Evolutionary conservation across 2,888 invertebrate species (phyloP).

Genomic region (Aspidiotus destructor): DNA sequence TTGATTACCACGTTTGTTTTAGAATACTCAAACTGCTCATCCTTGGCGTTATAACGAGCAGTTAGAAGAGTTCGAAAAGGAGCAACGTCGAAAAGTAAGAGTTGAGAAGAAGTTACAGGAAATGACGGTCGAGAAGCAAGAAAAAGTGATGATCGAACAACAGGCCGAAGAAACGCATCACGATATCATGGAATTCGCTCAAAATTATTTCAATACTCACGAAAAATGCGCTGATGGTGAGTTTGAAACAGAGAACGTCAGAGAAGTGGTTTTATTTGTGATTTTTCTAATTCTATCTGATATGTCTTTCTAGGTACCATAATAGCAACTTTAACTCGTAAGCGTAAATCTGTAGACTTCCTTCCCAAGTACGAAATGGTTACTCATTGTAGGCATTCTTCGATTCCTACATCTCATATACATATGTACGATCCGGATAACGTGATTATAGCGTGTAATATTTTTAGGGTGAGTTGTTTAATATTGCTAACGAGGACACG

Average conservation of each 20-base stretch:
- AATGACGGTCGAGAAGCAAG: constrained; percentile 52
- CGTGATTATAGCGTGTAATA: constrained; percentile 74
- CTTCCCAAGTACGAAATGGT: constrained; percentile 90
- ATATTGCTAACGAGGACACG: neutral
- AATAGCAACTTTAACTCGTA: constrained; percentile 73
- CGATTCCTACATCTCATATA: constrained; percentile 85
- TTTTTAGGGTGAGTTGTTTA: constrained; percentile 65
- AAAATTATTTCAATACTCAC: constrained; percentile 82
- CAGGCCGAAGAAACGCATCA: constrained; percentile 54
- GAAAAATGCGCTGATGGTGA: constrained; percentile 71
- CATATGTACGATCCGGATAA: constrained; percentile 93
- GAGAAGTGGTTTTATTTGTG: neutral
- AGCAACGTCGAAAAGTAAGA: constrained; percentile 69
- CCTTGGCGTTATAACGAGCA: constrained; percentile 28
- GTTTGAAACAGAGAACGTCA: neutral
- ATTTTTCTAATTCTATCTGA: neutral
- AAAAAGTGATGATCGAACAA: constrained; percentile 43
- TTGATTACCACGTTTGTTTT: neutral
- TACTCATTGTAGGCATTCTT: constrained; percentile 73
- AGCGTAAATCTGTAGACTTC: constrained; percentile 64
- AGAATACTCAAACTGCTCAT: constrained; percentile 21
- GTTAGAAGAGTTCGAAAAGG: constrained; percentile 49
- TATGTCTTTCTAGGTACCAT: constrained; percentile 50
- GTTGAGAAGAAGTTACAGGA: constrained; percentile 79
- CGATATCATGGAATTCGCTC: constrained; percentile 88